Evolutionary conservation across 2,888 invertebrate species (phyloP).

Genomic region (Eupeodes latifasciatus): DNA sequence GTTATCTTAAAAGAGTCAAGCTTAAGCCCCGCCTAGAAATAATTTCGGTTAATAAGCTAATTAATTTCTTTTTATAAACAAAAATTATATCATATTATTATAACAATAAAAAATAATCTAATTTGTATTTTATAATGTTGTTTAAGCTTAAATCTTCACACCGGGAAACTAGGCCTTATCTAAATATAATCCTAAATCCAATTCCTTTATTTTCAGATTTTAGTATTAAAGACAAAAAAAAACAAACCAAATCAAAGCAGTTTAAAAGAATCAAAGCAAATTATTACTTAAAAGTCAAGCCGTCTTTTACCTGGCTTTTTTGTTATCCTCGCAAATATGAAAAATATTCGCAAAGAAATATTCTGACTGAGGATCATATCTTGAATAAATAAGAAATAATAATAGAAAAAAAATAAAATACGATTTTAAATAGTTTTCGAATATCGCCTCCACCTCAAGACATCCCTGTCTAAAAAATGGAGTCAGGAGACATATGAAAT

Average conservation of each 20-base stretch:
- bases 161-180: too few relatives aligned
- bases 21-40: too few relatives aligned
- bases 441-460: neutral
- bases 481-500: neutral
- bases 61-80: too few relatives aligned
- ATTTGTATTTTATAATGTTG: too few relatives aligned
- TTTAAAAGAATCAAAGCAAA: slow-evolving; percentile 5
- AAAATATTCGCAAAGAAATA: slow-evolving; percentile 89
- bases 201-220: neutral
- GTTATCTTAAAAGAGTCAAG: too few relatives aligned
- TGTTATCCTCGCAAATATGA: slow-evolving; percentile 88
- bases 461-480: neutral
- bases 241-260: neutral
- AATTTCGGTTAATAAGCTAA: too few relatives aligned
- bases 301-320: slow-evolving; percentile 78
- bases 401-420: slow-evolving; percentile 66
- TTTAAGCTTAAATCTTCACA: neutral
- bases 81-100: too few relatives aligned
- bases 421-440: slow-evolving; percentile 20
- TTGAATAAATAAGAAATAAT: slow-evolving; percentile 82
- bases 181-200: neutral
- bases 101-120: too few relatives aligned
- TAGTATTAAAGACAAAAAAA: neutral
- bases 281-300: neutral
- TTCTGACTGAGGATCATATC: slow-evolving; percentile 88